These are phyloP conservation scores for Struthio camelus DNA, from an alignment of 2,113 vertebrate species.

Conservation along the genomic window DNA sequence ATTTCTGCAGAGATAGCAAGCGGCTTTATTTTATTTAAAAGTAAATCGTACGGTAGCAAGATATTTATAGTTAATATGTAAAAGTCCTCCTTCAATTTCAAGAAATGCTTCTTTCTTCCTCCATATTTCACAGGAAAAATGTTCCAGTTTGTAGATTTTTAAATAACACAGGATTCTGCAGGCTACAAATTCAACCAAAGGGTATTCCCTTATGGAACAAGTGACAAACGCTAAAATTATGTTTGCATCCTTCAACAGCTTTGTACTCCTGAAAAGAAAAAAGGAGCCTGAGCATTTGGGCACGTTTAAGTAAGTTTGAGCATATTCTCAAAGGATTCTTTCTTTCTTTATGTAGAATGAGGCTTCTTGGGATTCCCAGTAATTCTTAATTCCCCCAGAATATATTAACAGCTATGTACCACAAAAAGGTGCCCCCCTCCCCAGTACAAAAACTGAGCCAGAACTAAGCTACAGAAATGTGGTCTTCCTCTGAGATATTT, in stretches of 20 bases:
- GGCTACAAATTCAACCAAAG: neutral
- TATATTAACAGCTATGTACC: neutral
- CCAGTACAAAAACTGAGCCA: neutral
- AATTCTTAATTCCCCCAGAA: neutral
- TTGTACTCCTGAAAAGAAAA: neutral
- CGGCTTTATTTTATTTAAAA: slow-evolving; percentile 54
- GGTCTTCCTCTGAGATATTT: neutral
- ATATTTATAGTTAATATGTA: slow-evolving; percentile 50
- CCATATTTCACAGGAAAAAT: neutral
- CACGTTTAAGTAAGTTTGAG: neutral
- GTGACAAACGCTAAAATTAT: neutral
- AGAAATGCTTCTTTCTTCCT: neutral
- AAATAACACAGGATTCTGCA: neutral
- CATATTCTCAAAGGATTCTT: neutral
- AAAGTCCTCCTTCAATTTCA: slow-evolving; percentile 36
- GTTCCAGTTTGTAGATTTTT: neutral
- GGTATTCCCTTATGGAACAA: neutral
- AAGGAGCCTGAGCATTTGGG: neutral
- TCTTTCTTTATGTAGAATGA: neutral
- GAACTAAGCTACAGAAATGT: neutral
- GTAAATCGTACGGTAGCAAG: slow-evolving; percentile 25
- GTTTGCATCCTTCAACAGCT: neutral
- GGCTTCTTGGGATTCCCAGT: neutral
- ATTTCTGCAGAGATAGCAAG: slow-evolving; percentile 60
- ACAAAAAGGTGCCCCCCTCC: neutral